Conservation (phyloP, 2,797 vertebrate genomes). For the Dryobates pubescens region DNA sequence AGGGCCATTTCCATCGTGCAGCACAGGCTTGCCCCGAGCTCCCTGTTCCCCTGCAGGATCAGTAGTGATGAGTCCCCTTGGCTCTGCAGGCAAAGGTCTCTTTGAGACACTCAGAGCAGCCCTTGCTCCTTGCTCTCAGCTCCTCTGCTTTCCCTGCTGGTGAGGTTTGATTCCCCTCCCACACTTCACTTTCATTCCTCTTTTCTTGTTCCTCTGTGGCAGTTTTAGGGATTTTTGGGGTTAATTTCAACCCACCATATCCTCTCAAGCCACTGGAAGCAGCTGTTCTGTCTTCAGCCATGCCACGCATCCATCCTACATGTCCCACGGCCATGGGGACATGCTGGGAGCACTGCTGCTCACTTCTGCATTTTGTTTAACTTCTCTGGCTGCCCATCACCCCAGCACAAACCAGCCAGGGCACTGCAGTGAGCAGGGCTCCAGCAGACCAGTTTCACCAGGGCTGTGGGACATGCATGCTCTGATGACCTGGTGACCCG, state of each 20-base stretch:
- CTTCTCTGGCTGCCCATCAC: neutral
- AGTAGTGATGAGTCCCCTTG: accelerated
- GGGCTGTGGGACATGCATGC: accelerated
- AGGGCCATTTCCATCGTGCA: neutral
- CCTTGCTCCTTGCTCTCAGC: neutral
- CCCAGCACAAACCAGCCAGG: neutral
- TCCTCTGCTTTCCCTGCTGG: neutral
- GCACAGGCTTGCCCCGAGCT: neutral
- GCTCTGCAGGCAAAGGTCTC: neutral
- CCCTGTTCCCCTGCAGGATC: neutral
- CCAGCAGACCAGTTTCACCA: neutral
- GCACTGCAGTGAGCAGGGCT: accelerated
- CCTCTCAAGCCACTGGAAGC: neutral
- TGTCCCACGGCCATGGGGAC: neutral
- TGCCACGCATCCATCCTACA: neutral
- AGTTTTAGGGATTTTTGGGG: no score
- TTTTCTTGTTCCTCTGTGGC: neutral
- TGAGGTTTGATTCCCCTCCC: neutral
- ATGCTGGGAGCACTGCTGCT: neutral
- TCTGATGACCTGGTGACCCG: accelerated
- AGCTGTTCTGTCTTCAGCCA: neutral
- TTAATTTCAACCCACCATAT: no score
- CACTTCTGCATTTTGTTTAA: neutral
- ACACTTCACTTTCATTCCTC: neutral
- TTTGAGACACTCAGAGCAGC: neutral